Evolutionary conservation across 2,888 invertebrate species (phyloP).

Genomic region (Lampropteryx suffumata): DNA sequence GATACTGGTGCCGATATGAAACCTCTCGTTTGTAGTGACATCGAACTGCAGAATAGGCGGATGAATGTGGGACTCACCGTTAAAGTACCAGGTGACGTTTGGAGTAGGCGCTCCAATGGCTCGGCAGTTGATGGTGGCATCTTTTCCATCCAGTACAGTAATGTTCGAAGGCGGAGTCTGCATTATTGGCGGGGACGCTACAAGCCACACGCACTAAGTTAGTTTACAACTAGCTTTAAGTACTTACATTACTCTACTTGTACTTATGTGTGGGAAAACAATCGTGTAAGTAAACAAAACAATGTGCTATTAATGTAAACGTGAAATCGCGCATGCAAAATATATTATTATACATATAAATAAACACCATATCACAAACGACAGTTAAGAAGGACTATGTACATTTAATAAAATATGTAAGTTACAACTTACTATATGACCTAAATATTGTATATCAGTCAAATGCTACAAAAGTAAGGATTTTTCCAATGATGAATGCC

Average conservation of each 20-base stretch:
- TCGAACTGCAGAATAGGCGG: too few relatives aligned
- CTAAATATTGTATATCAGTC: too few relatives aligned
- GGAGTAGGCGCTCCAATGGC: conserved; percentile 96
- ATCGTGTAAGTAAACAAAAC: conserved; percentile 16
- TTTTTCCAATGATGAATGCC: neutral
- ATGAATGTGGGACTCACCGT: conserved; percentile 83
- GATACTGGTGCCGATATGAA: too few relatives aligned
- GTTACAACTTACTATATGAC: too few relatives aligned
- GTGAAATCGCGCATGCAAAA: neutral
- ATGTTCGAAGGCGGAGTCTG: conserved; percentile 92
- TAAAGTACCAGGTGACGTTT: conserved; percentile 95
- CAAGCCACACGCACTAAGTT: conserved; percentile 76
- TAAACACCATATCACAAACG: too few relatives aligned
- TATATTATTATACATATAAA: too few relatives aligned
- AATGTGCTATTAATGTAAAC: neutral
- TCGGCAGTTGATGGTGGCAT: conserved; percentile 93
- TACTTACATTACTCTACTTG: conserved; percentile 10
- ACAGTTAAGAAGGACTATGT: too few relatives aligned
- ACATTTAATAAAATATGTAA: too few relatives aligned
- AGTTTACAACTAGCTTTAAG: conserved; percentile 43
- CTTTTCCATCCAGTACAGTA: conserved; percentile 96
- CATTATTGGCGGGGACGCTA: conserved; percentile 95
- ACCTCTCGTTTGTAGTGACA: too few relatives aligned
- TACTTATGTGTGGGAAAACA: conserved; percentile 25
- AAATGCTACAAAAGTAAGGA: too few relatives aligned